These are phyloP conservation scores for Cylas formicarius DNA, from an alignment of 1,140 invertebrate genomes.

Conservation along the genomic window DNA sequence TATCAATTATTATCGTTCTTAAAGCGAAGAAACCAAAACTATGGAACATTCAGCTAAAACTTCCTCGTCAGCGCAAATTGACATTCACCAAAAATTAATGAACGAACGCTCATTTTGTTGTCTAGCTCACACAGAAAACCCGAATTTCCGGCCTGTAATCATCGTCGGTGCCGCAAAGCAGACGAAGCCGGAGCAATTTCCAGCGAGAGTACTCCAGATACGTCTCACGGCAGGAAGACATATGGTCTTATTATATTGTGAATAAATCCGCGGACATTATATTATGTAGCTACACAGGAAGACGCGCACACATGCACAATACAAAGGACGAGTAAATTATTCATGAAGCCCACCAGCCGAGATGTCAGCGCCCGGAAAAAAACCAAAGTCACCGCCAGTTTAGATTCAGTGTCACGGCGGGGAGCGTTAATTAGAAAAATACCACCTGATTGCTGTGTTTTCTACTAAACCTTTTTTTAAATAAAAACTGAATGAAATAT, in stretches of 20 bases:
- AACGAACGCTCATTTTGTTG: neutral
- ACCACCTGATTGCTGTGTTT: too few species aligned
- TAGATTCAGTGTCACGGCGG: too few species aligned
- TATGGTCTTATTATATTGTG: slow-evolving; percentile 24
- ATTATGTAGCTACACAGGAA: slow-evolving; percentile 23
- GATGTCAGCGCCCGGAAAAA: slow-evolving; percentile 21
- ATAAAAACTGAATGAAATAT: too few species aligned
- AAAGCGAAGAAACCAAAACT: too few species aligned
- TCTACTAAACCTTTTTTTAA: too few species aligned
- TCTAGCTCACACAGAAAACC: neutral
- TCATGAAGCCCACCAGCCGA: slow-evolving; percentile 21
- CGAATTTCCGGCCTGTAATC: slow-evolving; percentile 4
- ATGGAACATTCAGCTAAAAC: too few species aligned
- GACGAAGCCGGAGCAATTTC: slow-evolving; percentile 17
- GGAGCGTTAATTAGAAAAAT: too few species aligned
- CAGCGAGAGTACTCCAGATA: slow-evolving; percentile 22
- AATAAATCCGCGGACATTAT: slow-evolving; percentile 24
- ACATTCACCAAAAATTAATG: too few species aligned
- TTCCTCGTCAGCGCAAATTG: too few species aligned
- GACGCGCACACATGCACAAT: slow-evolving; percentile 17
- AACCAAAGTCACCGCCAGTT: slow-evolving; percentile 10
- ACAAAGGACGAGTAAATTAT: slow-evolving; percentile 20
- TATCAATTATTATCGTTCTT: too few species aligned
- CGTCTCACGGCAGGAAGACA: slow-evolving; percentile 19
- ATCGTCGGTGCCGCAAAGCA: slow-evolving; percentile 5